Evolutionary conservation across 2,888 invertebrate species (phyloP), one percentile per base, ranked within the genome.

Genomic region (Melieria crassipennis): DNA sequence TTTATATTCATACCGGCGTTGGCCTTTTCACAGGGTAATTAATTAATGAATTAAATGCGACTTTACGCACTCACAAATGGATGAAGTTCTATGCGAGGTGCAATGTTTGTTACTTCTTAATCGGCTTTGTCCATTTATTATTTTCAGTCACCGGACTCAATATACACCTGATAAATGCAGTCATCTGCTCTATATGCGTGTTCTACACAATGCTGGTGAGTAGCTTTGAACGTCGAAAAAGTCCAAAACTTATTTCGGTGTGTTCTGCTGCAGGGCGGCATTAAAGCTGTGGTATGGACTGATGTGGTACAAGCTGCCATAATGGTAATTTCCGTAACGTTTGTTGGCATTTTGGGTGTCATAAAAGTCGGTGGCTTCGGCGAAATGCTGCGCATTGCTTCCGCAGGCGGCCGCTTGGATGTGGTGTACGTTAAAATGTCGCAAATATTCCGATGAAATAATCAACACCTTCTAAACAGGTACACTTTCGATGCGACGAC

Each of bases 171-270:
- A 88, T 90, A 43, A 89, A 90, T 67, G 75, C 87, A 1, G 83
- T 89, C 6, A 88, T 89, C 4, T 89, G 89, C 62, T 75, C 87
- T 11, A 88, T 90, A 13, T 90, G 90, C 78, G 88, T 89, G 11
- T 88, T 90, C 79, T 91, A 91, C 80, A 91, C 90, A 0, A 88
- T 89, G 79, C 79, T 90, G 78, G 89, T 90, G 84, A 87, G 89
- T 87, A 47, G 30, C 30, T 16, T 55, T 42, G 6, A n/a, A 5
- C 30, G 42, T 30, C 30, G 30, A 30, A 30, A 30, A 65, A 13
- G 48, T 58, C n/a, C 11, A 6, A 43, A 47, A 46, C 9, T 47
- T 50, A 58, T 42, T 5, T 58, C 43, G 30, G 48, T 7, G 3
- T 5, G 50, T 30, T 30, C 45, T 65, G 67, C 69, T 10, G 16